These are phyloP conservation scores for Alaudala cheleensis DNA, from an alignment of 2,113 vertebrate species.

Conservation along the genomic window DNA sequence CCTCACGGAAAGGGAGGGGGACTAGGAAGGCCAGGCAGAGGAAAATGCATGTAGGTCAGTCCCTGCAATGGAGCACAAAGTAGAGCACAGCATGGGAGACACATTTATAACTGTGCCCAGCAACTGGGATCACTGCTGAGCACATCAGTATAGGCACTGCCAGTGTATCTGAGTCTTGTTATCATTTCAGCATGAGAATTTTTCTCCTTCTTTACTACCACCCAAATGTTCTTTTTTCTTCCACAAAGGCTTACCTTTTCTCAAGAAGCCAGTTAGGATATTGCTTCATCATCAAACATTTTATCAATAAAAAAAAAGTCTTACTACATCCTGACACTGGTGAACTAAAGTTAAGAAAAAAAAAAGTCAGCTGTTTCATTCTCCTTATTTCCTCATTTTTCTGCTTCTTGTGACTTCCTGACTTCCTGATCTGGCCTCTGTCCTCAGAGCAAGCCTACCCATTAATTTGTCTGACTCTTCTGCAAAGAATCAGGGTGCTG, in stretches of 20 bases:
- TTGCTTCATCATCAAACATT: not conserved
- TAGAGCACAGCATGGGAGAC: not conserved
- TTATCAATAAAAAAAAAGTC: not conserved
- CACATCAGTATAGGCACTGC: accelerated
- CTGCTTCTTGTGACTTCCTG: not conserved
- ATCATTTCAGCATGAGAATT: not conserved
- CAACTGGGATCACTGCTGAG: not conserved
- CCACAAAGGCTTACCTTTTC: not conserved
- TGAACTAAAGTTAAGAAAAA: not conserved
- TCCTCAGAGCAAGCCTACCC: not conserved
- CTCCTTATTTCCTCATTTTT: not conserved
- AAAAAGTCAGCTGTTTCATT: not conserved
- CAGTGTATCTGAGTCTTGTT: not conserved
- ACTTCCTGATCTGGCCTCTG: not conserved
- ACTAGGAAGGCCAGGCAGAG: not conserved
- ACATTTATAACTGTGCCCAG: not conserved
- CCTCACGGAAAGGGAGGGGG: not conserved
- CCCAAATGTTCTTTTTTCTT: not conserved
- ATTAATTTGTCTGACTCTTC: not conserved
- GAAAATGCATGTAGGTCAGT: not conserved
- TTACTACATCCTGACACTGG: not conserved
- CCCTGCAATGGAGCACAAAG: not conserved
- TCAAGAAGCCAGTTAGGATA: not conserved
- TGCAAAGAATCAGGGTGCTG: not conserved
- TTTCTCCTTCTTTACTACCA: not conserved